Conservation (phyloP, 1,140 invertebrate species). For the Orchestia grillus region DNA sequence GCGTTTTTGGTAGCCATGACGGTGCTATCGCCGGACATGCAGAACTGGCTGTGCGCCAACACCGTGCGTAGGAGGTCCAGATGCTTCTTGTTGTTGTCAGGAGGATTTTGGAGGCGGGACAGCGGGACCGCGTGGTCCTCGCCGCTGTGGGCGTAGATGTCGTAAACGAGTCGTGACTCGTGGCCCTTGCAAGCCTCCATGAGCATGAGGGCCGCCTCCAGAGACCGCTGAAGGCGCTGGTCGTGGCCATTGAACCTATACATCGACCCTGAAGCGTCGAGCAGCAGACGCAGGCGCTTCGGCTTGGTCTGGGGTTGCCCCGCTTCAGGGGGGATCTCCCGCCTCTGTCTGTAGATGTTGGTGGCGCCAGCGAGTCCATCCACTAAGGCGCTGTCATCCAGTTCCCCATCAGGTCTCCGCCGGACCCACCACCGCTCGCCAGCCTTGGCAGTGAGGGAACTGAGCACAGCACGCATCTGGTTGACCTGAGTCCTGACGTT, state of each 20-base stretch:
- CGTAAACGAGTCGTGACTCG: conserved; percentile 90
- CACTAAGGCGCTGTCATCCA: conserved; percentile 95
- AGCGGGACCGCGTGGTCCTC: conserved; percentile 53
- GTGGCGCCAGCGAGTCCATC: conserved; percentile 94
- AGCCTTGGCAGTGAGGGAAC: conserved; percentile 87
- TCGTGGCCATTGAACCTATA: conserved; percentile 96
- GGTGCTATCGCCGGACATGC: conserved; percentile 73
- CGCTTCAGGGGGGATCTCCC: conserved; percentile 86
- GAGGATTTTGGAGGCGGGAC: conserved; percentile 53
- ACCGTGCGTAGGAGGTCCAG: conserved; percentile 70
- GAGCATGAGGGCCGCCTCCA: conserved; percentile 92
- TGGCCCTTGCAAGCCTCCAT: conserved; percentile 95
- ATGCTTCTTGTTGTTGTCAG: conserved; percentile 58
- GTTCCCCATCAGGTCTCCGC: conserved; percentile 92
- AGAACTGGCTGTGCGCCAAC: conserved; percentile 74
- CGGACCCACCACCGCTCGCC: conserved; percentile 94
- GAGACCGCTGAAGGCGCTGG: conserved; percentile 88
- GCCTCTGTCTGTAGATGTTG: conserved; percentile 87
- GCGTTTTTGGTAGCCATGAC: conserved; percentile 73
- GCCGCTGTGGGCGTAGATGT: conserved; percentile 75
- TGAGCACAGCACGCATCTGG: conserved; percentile 76
- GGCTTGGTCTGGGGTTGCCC: conserved; percentile 88
- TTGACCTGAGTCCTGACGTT: conserved; percentile 79
- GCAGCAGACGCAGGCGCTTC: conserved; percentile 88
- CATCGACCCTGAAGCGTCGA: conserved; percentile 97